Evolutionary conservation across 2,888 invertebrate genomes (phyloP).

Genomic region (Lycophotia porphyrea): DNA sequence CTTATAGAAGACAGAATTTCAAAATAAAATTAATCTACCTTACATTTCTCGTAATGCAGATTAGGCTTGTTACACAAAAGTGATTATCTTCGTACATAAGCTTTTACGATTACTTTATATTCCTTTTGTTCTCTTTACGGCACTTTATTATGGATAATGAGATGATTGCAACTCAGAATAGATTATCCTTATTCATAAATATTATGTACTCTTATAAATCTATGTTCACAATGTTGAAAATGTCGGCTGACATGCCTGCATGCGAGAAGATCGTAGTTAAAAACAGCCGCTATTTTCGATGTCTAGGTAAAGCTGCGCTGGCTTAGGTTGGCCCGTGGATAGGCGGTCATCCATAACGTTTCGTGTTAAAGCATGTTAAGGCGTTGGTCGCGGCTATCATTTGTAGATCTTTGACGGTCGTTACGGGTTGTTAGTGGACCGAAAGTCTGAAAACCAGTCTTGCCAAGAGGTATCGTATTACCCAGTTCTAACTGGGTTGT

Average conservation of each 20-base stretch:
- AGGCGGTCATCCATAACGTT: no score
- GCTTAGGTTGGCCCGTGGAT: no score
- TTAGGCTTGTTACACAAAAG: slow-evolving; percentile 39
- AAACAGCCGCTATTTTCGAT: no score
- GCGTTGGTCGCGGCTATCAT: no score
- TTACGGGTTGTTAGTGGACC: no score
- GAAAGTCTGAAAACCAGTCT: no score
- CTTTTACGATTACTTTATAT: slow-evolving; percentile 50
- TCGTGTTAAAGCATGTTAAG: no score
- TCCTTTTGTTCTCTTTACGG: slow-evolving; percentile 53
- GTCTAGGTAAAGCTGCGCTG: no score
- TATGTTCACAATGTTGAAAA: not conserved
- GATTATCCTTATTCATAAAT: slow-evolving; percentile 47
- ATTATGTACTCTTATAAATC: slow-evolving; percentile 1
- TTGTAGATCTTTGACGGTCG: no score
- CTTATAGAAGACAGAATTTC: slow-evolving; percentile 13
- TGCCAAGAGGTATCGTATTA: no score
- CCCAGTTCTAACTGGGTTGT: no score
- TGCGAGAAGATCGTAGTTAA: not conserved
- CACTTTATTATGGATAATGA: slow-evolving; percentile 43
- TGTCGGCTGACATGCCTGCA: not conserved
- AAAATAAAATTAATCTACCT: slow-evolving; percentile 34
- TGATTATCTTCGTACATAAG: slow-evolving; percentile 43
- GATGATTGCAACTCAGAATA: slow-evolving; percentile 48
- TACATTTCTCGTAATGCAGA: slow-evolving; percentile 23